phyloP scores from a whole-genome alignment of 1,140 invertebrate species.

The Delia radicum region DNA sequence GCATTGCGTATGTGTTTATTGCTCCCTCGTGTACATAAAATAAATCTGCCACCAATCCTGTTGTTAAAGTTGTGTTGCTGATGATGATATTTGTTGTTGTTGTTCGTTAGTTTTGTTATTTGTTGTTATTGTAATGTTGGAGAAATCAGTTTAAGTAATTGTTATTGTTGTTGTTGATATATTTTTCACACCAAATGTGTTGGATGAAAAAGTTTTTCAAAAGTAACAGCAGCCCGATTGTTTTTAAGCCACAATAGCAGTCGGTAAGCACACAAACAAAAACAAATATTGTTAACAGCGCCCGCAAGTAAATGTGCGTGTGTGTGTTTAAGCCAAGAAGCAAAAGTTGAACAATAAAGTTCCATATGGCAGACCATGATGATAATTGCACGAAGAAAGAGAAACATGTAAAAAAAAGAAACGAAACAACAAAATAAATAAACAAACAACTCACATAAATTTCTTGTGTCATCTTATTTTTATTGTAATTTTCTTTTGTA shows the following conservation, averaged over 20 bases:
- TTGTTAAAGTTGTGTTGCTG: neutral
- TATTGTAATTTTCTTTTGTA: neutral
- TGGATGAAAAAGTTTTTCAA: neutral
- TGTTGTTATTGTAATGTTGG: neutral
- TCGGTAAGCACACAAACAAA: no score
- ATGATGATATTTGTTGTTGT: slow-evolving; percentile 54
- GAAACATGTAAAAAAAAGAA: neutral
- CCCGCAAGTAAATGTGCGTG: no score
- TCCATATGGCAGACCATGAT: neutral
- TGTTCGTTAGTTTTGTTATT: no score
- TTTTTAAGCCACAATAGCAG: no score
- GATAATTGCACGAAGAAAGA: no score
- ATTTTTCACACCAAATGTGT: slow-evolving; percentile 11
- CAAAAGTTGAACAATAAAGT: neutral
- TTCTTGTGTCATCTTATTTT: neutral
- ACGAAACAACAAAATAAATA: slow-evolving; percentile 3
- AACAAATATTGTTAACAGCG: no score
- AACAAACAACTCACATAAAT: slow-evolving; percentile 16
- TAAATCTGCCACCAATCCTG: slow-evolving; percentile 80
- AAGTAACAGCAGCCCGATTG: no score
- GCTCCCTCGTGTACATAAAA: slow-evolving; percentile 86
- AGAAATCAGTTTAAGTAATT: neutral
- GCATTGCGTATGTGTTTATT: slow-evolving; percentile 86
- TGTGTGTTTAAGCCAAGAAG: neutral
- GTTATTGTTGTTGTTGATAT: slow-evolving; percentile 7